Percentiles rank a stretch among this genome's conserved stretches.
Conservation (phyloP, 1,140 invertebrate species). For the Frieseomelitta varia region DNA sequence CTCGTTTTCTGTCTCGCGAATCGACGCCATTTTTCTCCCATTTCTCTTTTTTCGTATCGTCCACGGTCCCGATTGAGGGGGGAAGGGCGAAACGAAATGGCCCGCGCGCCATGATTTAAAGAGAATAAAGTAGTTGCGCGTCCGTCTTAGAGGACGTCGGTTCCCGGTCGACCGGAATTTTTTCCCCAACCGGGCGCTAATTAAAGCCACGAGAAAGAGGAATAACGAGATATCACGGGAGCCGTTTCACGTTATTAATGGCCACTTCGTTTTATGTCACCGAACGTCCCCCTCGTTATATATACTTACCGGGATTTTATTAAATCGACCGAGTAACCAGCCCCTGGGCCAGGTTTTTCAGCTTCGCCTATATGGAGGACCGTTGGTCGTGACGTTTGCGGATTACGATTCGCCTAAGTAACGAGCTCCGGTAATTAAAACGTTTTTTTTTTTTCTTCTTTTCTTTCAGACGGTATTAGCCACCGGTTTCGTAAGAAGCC, state of each 20-base stretch:
- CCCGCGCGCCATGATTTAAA: background rate
- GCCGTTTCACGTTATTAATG: slow-evolving; percentile 68
- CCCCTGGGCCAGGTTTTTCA: slow-evolving; percentile 66
- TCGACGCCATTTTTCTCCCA: background rate
- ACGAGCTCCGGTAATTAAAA: slow-evolving; percentile 10
- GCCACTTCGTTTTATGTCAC: slow-evolving; percentile 64
- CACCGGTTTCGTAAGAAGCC: background rate
- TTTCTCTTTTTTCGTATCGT: background rate
- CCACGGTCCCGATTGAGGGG: background rate
- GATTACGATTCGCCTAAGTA: slow-evolving; percentile 15
- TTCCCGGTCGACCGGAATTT: slow-evolving; percentile 18
- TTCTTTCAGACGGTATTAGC: too few relatives aligned
- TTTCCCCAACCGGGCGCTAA: slow-evolving; percentile 26
- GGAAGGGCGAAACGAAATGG: background rate
- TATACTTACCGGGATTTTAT: slow-evolving; percentile 67
- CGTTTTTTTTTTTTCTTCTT: background rate
- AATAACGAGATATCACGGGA: slow-evolving; percentile 58
- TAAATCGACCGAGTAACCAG: slow-evolving; percentile 71
- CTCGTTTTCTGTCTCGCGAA: background rate
- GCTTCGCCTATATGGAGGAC: slow-evolving; percentile 34
- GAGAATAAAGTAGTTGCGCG: background rate
- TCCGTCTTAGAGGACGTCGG: slow-evolving; percentile 17
- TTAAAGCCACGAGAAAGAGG: slow-evolving; percentile 55
- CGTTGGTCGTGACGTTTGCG: background rate
- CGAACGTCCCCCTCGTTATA: slow-evolving; percentile 36